A percentile compares a stretch with the other conserved stretches of the same genome.
Evolutionary conservation across 1,140 invertebrate species (phyloP).

Genomic region (Parasteatoda tepidariorum): DNA sequence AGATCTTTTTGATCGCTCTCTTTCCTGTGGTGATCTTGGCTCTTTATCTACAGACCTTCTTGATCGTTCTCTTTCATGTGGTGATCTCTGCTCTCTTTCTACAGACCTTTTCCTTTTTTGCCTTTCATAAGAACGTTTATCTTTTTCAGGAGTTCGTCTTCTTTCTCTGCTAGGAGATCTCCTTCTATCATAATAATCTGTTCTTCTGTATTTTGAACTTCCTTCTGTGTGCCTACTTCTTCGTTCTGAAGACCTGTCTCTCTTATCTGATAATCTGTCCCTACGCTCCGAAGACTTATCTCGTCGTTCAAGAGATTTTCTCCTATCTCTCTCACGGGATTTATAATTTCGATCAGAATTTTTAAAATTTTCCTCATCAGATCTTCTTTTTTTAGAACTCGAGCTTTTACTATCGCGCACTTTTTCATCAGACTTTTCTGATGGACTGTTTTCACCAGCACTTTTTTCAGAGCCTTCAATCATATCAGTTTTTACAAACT

Average conservation of each 20-base stretch:
- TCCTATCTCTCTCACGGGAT: background rate
- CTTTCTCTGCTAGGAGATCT: background rate
- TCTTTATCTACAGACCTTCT: background rate
- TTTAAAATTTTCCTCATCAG: background rate
- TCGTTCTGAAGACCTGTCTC: background rate
- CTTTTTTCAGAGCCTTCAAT: constrained; percentile 35
- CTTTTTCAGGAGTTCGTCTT: background rate
- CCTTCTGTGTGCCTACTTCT: background rate
- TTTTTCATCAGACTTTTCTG: background rate
- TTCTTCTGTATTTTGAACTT: background rate
- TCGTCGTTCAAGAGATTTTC: background rate
- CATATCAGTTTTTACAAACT: constrained; percentile 53
- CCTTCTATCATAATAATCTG: background rate
- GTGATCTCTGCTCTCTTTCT: background rate
- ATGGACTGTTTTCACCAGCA: background rate
- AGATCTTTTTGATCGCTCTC: background rate
- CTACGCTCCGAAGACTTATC: background rate
- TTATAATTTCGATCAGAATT: background rate
- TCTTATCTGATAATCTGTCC: background rate
- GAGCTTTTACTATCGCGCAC: background rate
- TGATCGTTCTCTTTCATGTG: background rate
- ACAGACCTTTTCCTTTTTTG: background rate
- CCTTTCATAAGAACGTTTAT: background rate
- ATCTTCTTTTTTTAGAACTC: background rate
- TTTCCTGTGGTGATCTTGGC: background rate